Conservation (phyloP, 2,888 invertebrate genomes). For the Tachina fera region DNA sequence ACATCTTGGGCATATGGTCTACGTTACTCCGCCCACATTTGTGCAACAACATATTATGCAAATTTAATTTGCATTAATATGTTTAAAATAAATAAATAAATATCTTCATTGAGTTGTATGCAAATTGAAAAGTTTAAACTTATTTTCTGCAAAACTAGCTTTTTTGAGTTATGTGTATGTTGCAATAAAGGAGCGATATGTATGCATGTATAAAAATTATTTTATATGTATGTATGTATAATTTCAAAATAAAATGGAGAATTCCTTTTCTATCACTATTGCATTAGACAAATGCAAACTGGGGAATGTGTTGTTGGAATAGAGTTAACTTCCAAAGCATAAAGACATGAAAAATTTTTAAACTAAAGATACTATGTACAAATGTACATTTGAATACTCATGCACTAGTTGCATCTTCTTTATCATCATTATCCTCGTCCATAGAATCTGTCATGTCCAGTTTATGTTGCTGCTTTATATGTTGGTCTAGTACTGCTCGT, state of each 20-base stretch:
- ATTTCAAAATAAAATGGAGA: conserved; percentile 24
- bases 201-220: conserved; percentile 12
- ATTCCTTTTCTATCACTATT: conserved; percentile 39
- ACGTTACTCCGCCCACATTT: too few species aligned
- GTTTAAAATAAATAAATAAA: too few species aligned
- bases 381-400: conserved; percentile 21
- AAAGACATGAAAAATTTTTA: not conserved
- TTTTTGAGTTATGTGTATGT: too few species aligned
- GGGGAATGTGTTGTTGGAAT: conserved; percentile 52
- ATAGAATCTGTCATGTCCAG: conserved; percentile 45
- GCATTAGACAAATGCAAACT: conserved; percentile 27
- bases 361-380: not conserved
- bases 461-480: conserved; percentile 73
- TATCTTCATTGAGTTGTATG: too few species aligned
- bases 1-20: too few species aligned
- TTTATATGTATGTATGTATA: too few species aligned
- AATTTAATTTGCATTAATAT: too few species aligned
- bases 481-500: conserved; percentile 75
- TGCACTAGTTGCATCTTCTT: conserved; percentile 30
- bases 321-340: conserved; percentile 21
- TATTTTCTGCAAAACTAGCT: too few species aligned
- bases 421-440: conserved; percentile 56
- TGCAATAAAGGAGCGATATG: too few species aligned
- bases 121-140: too few species aligned
- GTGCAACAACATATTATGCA: too few species aligned